These are phyloP conservation scores for Tiaroga cobitis DNA, from an alignment of 2,797 vertebrate genomes.

Conservation along the genomic window DNA sequence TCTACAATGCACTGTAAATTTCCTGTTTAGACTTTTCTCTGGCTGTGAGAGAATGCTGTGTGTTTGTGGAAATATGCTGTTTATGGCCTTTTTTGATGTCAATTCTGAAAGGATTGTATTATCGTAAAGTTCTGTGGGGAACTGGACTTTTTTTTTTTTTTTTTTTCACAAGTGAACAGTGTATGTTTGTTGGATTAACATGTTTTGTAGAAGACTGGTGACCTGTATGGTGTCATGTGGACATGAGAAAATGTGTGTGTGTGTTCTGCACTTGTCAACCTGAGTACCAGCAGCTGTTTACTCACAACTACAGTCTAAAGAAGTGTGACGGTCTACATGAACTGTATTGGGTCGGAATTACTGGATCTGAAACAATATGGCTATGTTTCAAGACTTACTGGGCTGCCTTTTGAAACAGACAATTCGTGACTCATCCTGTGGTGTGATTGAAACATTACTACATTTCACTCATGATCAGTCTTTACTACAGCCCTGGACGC, in stretches of 20 bases:
- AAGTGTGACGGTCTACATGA: not conserved
- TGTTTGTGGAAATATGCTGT: conserved; percentile 21
- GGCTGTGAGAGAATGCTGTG: conserved; percentile 13
- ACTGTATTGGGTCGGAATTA: not conserved
- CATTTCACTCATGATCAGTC: not conserved
- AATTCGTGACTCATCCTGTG: not conserved
- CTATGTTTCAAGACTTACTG: not conserved
- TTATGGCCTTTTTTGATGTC: conserved; percentile 42
- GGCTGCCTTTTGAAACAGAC: not conserved
- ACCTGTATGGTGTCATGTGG: not conserved
- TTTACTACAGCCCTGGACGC: not conserved
- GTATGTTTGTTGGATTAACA: conserved; percentile 19
- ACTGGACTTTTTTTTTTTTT: conserved; percentile 73
- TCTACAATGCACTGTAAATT: conserved; percentile 64
- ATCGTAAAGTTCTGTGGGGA: conserved; percentile 76
- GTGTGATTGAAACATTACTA: not conserved
- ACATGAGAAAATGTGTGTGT: not conserved
- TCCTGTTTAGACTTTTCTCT: conserved; percentile 67
- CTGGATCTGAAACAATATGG: not conserved
- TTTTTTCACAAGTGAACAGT: not conserved
- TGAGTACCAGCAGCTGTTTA: not conserved
- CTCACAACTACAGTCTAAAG: not conserved
- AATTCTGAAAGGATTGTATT: conserved; percentile 49
- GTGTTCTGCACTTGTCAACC: not conserved
- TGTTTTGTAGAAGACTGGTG: conserved; percentile 60